Evolutionary conservation across 2,113 vertebrate species (phyloP).

Genomic region (Gallinago paraguaiae): DNA sequence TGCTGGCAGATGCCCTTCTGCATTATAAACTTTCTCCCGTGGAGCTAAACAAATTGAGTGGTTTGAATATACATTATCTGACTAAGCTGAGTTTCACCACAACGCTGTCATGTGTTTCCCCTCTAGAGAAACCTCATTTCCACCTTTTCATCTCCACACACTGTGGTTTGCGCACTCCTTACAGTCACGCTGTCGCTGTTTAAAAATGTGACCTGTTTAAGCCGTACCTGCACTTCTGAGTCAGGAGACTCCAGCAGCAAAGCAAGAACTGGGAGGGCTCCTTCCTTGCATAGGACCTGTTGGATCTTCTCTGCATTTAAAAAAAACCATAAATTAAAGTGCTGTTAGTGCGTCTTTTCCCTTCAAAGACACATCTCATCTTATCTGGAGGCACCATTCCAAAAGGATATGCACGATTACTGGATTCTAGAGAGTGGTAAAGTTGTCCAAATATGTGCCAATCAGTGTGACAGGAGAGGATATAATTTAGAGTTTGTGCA

Average conservation of each 20-base stretch:
- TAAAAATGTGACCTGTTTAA: neutral
- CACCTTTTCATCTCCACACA: neutral
- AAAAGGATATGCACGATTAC: neutral
- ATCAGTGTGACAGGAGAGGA: neutral
- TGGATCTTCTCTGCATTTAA: slow-evolving; percentile 71
- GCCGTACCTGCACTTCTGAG: slow-evolving; percentile 77
- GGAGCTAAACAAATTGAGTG: neutral
- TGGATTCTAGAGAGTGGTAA: neutral
- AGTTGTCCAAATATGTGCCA: neutral
- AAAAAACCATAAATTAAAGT: too few species aligned
- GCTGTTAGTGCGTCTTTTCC: neutral
- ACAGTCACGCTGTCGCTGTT: neutral
- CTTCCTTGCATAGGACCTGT: slow-evolving; percentile 74
- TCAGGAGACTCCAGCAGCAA: slow-evolving; percentile 80
- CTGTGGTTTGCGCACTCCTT: neutral
- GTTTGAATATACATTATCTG: neutral
- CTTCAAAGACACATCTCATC: neutral
- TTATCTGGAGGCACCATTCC: neutral
- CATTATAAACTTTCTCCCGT: neutral
- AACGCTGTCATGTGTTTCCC: neutral
- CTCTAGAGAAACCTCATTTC: neutral
- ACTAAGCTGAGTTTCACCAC: neutral
- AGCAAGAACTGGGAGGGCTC: slow-evolving; percentile 77
- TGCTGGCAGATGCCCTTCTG: neutral
- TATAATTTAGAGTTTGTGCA: neutral